A percentile compares a stretch with the other conserved stretches of the same genome.
phyloP scores from a whole-genome alignment of 2,888 invertebrate genomes.

The Hydrotaea cyrtoneurina region DNA sequence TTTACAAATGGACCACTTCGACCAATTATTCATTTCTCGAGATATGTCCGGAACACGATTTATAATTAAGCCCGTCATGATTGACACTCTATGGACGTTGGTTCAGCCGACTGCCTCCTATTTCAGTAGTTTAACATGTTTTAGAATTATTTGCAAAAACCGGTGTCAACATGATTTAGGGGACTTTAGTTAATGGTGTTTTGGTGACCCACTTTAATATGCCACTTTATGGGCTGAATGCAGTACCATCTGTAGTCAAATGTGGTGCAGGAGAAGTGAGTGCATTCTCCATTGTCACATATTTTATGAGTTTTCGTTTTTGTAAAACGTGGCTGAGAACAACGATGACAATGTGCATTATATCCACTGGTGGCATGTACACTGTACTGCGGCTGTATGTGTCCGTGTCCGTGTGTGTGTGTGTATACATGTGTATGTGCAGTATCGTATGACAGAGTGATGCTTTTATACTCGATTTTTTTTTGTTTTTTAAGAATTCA shows the following conservation, averaged over 20 bases:
- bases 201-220: too few relatives aligned
- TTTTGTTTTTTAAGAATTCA: not conserved
- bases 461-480: not conserved
- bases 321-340: conserved; percentile 6
- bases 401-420: not conserved
- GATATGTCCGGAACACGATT: too few relatives aligned
- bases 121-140: too few relatives aligned
- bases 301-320: not conserved
- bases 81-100: too few relatives aligned
- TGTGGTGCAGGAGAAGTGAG: not conserved
- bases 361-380: not conserved
- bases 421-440: not conserved
- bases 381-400: not conserved
- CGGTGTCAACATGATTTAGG: too few relatives aligned
- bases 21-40: too few relatives aligned
- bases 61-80: too few relatives aligned
- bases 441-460: not conserved
- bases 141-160: too few relatives aligned
- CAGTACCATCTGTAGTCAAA: not conserved
- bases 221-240: too few relatives aligned
- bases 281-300: conserved; percentile 1
- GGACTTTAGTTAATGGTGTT: too few relatives aligned
- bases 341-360: not conserved
- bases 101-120: too few relatives aligned
- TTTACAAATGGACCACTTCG: too few relatives aligned